Evolutionary conservation across 2,888 invertebrate species (phyloP), one percentile per base, ranked within the genome.

Genomic region (Augiades crinisus): DNA sequence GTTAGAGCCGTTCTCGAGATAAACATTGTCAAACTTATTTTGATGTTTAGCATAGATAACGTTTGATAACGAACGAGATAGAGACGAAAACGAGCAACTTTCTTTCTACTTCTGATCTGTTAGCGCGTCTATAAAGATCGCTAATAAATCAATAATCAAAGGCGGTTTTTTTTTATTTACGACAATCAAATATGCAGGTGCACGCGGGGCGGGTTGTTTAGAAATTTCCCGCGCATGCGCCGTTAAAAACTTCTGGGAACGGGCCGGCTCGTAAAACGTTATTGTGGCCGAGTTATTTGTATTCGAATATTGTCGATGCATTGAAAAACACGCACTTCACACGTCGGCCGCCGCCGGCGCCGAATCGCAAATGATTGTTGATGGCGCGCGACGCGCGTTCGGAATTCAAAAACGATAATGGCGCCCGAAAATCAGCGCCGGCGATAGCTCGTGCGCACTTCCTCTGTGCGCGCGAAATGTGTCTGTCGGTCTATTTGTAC

Each of bases 341-440:
- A 80, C 76, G 77, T 78, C 75, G 70, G 73, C 67, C 72, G 67
- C 62, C 72, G 67, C 67, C 72, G 82, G 85, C 84, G 84, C 85
- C 84, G 75, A 78, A 78, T 78, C 72, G 78, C 76, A 78, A 83
- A 81, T 78, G 73, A 70, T 75, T 78, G 73, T 70, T 75, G 74
- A 74, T 78, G 78, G 79, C 76, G 78, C 76, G 75, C 73, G 77
- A 72, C 75, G 74, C 70, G 72, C 77, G 77, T 79, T 78, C 76
- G 59, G 72, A 79, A 81, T 84, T 79, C 70, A 70, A 79, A 82
- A 76, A 75, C 66, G 68, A 65, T 69, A 74, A 74, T 75, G 72
- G 74, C 68, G 70, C 76, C 75, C 76, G 67, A 82, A 80, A 82
- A 78, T 72, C 66, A 66, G 72, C 71, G 74, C 27, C 68, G 64